Base-by-base conservation (phyloP, 1,140 invertebrate genomes). In the Bombus pascuorum region DNA sequence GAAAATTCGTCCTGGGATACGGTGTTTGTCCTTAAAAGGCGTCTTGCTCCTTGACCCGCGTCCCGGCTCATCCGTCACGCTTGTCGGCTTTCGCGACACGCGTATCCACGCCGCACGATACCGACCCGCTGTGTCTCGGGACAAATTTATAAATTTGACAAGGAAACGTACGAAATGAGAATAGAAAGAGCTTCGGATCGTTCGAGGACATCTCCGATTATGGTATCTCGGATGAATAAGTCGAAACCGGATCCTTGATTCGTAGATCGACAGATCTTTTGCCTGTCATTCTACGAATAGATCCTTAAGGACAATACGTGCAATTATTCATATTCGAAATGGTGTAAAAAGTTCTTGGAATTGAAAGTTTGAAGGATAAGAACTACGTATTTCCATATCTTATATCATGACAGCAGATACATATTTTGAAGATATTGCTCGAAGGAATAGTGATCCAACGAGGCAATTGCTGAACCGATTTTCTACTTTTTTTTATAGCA, bases 1-100 rank as follows among this genome's bases (percentile, higher is more conserved):
- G 88, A 90, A 87, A 90, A 90, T 89, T 90, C 88, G 85, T 81
- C 66, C 85, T 85, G 85, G 59, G 80, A 68, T 66, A 66, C 53
- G 28, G 57, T 80, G 71, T 72, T 80, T 53, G 47, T 78, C 77
- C 88, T 90, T 87, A 84, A 81, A 89, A 90, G 85, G 88, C 9
- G 85, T 73, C 73, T 87, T 88, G 85, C 85, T 87, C 85, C 88
- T 89, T 90, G 85, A 90, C 88, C 89, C 81, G 81, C 73, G 80
- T 89, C 72, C 70, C 75, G 47, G 85, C 81, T 84, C 88, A 89
- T 90, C 72, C 80, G 89, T 90, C 88, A 90, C 82, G 89, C 70
- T 86, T 90, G 89, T 90, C 89, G 73, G 66, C 83, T 85, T 74
- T 83, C 73, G 77, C 74, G 76, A 86, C 86, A 87, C 88, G 76